Base-by-base conservation (phyloP, 1,140 invertebrate species). In the Coboldia fuscipes region DNA sequence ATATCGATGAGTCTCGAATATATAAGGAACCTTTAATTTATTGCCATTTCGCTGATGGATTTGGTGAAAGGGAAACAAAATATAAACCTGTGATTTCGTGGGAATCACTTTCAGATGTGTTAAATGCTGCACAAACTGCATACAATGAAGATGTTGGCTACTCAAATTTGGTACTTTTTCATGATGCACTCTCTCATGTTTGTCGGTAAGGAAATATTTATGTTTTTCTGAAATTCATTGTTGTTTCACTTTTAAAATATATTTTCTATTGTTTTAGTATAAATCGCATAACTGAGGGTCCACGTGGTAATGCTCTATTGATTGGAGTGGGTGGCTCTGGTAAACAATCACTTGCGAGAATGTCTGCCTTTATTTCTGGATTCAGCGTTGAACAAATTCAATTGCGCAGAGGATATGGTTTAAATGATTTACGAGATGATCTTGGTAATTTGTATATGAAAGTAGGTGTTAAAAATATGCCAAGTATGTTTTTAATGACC, bases 161-260 rank as follows among this genome's bases (percentile, higher is more conserved):
- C 1, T 94, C 96, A 88, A 90, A 93, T 57, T 60, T 97, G 3
- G 89, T 97, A 9, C 60, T 97, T 3, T 97, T 97, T 53, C 84
- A 93, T 50, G 90, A 94, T 55, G 90, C 92, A 2, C 88, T 94
- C 74, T 66, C 72, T 42, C 86, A 93, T 48, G 72, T 94, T 23
- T 88, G 81, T 55, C 69, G 79, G 39, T 80, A 82, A 35, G 66
- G 74, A 16, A 7, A 7, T 24, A 24, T 24, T 24, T 24, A 24
- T 7, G 23, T n/a, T 24, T 8, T 24, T 24, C 7, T 24, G 23
- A 8, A 24, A 24, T 24, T 24, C 23, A n/a, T 24, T n/a, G 7
- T 8, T 24, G 23, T 24, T 24, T 7, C 23, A 7, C 7, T 24
- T 24, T 8, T 24, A 24, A 8, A n/a, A 8, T n/a, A n/a, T 24